These are phyloP conservation scores for Idaea straminata DNA, from an alignment of 2,888 invertebrate species.

Conservation along the genomic window DNA sequence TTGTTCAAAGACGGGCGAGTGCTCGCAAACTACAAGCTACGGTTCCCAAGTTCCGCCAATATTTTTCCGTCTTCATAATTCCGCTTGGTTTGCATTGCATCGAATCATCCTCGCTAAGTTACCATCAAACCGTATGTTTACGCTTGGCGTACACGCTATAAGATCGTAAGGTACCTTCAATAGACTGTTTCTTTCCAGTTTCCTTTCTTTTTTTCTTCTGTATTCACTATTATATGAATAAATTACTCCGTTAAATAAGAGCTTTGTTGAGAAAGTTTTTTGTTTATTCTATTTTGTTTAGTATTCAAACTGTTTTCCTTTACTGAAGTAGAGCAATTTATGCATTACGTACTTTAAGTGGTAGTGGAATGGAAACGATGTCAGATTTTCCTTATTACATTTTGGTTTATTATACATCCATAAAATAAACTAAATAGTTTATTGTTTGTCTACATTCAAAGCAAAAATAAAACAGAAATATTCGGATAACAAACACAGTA, in stretches of 20 bases:
- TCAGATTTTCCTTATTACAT: neutral
- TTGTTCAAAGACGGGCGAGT: no score
- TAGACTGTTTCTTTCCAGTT: slow-evolving; percentile 7
- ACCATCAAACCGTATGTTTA: slow-evolving; percentile 17
- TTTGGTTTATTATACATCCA: neutral
- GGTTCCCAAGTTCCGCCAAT: neutral
- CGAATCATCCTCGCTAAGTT: slow-evolving; percentile 15
- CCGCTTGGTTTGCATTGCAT: neutral
- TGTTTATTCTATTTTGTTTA: slow-evolving; percentile 6
- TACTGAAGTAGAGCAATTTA: neutral
- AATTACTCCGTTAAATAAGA: neutral
- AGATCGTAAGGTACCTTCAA: slow-evolving; percentile 17
- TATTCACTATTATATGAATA: neutral
- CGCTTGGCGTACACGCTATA: slow-evolving; percentile 27
- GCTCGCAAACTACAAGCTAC: neutral
- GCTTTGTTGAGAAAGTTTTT: neutral
- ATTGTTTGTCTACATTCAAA: neutral
- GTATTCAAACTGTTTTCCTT: neutral
- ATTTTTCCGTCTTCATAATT: neutral
- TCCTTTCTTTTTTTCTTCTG: slow-evolving; percentile 9
- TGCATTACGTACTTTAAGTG: neutral
- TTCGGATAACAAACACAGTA: no score
- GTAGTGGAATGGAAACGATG: neutral
- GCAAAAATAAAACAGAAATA: neutral
- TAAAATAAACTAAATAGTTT: neutral